These are phyloP conservation scores for Drosophila setosimentum DNA, from an alignment of 2,888 invertebrate genomes.

Conservation along the genomic window DNA sequence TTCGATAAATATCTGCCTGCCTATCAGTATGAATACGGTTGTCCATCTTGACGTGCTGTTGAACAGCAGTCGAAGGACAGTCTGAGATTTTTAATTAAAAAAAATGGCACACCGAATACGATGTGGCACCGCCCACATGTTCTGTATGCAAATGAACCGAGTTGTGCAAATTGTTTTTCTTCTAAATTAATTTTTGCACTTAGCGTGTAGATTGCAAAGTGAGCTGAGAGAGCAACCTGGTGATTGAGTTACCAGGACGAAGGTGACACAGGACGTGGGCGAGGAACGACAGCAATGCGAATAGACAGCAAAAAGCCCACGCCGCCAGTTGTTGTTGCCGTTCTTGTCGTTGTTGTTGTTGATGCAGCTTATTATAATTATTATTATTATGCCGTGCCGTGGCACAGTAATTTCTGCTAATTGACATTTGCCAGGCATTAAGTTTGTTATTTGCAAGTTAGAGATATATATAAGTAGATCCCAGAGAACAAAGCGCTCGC, in stretches of 20 bases:
- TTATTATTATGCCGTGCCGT: slow-evolving; percentile 58
- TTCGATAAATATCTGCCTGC: not conserved
- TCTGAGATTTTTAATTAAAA: slow-evolving; percentile 49
- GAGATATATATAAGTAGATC: slow-evolving; percentile 23
- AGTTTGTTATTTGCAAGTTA: slow-evolving; percentile 26
- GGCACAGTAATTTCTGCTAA: slow-evolving; percentile 73
- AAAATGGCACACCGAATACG: slow-evolving; percentile 35
- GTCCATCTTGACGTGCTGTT: slow-evolving; percentile 38
- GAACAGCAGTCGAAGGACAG: slow-evolving; percentile 21
- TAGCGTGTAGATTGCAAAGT: slow-evolving; percentile 69
- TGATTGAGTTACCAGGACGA: slow-evolving; percentile 62
- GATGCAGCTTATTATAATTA: slow-evolving; percentile 52
- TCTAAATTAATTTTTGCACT: slow-evolving; percentile 76
- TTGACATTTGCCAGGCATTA: slow-evolving; percentile 62
- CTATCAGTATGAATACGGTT: slow-evolving; percentile 39
- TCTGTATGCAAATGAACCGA: slow-evolving; percentile 42
- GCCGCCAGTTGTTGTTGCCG: slow-evolving; percentile 52
- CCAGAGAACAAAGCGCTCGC: not conserved
- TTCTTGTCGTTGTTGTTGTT: slow-evolving; percentile 42
- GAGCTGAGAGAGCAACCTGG: slow-evolving; percentile 19
- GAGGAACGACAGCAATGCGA: slow-evolving; percentile 20
- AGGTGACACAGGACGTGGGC: not conserved
- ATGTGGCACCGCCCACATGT: not conserved
- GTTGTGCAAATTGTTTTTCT: slow-evolving; percentile 33
- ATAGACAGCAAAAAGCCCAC: slow-evolving; percentile 4